Conservation (phyloP, 2,113 vertebrate species). For the Heteronetta atricapilla region DNA sequence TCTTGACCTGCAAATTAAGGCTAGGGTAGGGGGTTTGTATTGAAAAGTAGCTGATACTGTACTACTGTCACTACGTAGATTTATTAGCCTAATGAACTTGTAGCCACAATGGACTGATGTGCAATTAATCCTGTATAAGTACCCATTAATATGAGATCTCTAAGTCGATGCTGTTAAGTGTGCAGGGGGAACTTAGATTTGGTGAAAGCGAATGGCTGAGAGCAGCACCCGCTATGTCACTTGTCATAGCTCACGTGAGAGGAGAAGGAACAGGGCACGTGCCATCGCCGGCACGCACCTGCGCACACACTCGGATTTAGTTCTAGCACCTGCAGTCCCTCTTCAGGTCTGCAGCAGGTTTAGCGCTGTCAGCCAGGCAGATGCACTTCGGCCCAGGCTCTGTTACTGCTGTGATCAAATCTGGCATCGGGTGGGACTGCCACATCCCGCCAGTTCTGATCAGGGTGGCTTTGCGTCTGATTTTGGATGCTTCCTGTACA, state of each 20-base stretch:
- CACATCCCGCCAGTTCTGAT: not conserved
- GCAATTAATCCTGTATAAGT: slow-evolving; percentile 70
- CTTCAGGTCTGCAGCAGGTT: not conserved
- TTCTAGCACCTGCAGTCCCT: not conserved
- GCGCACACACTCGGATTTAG: accelerated
- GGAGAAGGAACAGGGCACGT: not conserved
- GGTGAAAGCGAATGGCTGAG: not conserved
- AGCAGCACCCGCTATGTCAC: not conserved
- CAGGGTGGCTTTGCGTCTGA: not conserved
- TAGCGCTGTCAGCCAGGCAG: not conserved
- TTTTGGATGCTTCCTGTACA: not conserved
- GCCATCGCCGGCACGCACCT: not conserved
- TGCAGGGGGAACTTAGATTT: not conserved
- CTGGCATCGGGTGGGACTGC: not conserved
- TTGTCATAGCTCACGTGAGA: not conserved
- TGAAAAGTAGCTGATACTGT: slow-evolving; percentile 70
- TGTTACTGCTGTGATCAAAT: accelerated
- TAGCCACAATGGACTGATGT: slow-evolving; percentile 81
- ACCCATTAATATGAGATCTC: slow-evolving; percentile 61
- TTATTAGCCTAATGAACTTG: slow-evolving; percentile 70
- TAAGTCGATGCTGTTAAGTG: slow-evolving; percentile 32
- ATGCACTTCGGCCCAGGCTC: not conserved
- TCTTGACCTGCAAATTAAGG: slow-evolving; percentile 55
- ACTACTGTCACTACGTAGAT: slow-evolving; percentile 80
- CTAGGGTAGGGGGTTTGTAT: slow-evolving; percentile 62